Conservation (phyloP, 2,888 invertebrate species). For the Fragum fragum region DNA sequence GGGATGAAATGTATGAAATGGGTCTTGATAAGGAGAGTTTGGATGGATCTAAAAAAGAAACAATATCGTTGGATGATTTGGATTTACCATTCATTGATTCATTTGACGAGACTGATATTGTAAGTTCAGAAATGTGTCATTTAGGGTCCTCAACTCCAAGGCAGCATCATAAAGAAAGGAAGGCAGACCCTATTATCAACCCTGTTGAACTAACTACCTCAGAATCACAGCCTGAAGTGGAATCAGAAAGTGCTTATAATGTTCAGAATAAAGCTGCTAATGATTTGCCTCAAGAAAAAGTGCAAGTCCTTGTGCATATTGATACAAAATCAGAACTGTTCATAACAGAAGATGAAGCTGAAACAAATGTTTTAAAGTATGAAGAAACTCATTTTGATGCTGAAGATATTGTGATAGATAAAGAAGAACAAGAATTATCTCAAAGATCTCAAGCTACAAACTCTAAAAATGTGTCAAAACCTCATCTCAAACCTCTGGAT, state of each 20-base stretch:
- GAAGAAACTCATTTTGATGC: conserved; percentile 24
- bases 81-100: conserved; percentile 62
- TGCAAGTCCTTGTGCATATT: background rate
- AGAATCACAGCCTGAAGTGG: background rate
- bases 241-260: background rate
- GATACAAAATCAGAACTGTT: conserved; percentile 4
- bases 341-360: conserved; percentile 9
- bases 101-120: conserved; percentile 58
- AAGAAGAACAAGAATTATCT: background rate
- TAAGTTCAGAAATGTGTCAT: conserved; percentile 44
- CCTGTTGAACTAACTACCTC: conserved; percentile 25
- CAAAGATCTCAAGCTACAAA: conserved; percentile 19
- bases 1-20: conserved; percentile 59
- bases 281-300: background rate
- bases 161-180: conserved; percentile 15
- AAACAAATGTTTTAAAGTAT: background rate
- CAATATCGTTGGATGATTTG: conserved; percentile 59
- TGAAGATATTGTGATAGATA: conserved; percentile 10
- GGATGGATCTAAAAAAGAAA: conserved; percentile 52
- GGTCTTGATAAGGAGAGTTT: conserved; percentile 50
- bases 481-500: conserved; percentile 58
- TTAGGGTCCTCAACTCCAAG: conserved; percentile 41
- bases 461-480: conserved; percentile 24
- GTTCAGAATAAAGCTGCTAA: background rate
- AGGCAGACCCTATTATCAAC: background rate